Percentiles rank a stretch among this genome's conserved stretches.
Evolutionary conservation across 1,140 invertebrate species (phyloP).

Genomic region (Zaprionus tsacasi): DNA sequence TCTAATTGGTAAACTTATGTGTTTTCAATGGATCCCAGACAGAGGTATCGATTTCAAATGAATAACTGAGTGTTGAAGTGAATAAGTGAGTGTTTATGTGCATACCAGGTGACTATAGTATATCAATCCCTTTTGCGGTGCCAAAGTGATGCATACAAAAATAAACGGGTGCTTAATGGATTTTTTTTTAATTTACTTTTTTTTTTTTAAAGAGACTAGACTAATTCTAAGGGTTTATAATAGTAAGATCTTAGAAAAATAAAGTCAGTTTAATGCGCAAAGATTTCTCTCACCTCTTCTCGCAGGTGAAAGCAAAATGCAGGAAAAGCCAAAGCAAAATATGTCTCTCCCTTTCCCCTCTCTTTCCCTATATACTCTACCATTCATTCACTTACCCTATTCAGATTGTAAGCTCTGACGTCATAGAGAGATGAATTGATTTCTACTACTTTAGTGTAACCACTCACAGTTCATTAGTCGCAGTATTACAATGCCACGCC

Average conservation of each 20-base stretch:
- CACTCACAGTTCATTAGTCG: conserved; percentile 3
- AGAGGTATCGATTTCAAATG: no score
- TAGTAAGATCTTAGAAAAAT: no score
- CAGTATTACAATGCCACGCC: not conserved
- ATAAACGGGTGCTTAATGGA: no score
- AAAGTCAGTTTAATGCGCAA: not conserved
- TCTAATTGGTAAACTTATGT: not conserved
- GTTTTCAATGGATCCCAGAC: not conserved
- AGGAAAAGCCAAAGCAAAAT: no score
- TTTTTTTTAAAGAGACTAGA: not conserved
- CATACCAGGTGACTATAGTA: no score
- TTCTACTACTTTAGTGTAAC: not conserved
- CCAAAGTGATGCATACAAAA: no score
- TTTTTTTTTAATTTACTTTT: no score
- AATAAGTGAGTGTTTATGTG: no score
- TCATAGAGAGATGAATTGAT: conserved; percentile 8
- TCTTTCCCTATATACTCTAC: not conserved
- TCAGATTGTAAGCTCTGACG: not conserved
- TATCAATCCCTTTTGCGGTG: no score
- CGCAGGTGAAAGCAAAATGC: no score
- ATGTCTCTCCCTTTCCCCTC: not conserved
- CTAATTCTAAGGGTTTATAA: not conserved
- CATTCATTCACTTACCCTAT: not conserved
- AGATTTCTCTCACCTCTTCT: no score
- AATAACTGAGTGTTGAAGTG: no score